These are phyloP conservation scores for Sepiola atlantica DNA, from an alignment of 2,888 invertebrate species.

Conservation along the genomic window DNA sequence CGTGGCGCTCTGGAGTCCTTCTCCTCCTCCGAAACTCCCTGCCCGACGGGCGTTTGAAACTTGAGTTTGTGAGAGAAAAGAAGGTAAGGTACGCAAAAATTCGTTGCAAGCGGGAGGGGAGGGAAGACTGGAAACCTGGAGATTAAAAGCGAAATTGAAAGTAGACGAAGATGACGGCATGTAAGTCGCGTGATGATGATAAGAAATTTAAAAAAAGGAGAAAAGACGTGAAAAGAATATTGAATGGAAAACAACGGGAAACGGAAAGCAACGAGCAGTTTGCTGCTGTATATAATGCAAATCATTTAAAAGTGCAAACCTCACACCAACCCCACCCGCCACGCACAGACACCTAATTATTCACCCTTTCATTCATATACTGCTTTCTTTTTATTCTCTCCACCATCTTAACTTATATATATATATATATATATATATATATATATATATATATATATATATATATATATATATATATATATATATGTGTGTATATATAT, in stretches of 20 bases:
- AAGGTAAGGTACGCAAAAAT: background rate
- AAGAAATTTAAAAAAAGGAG: background rate
- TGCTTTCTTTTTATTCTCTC: too few species aligned
- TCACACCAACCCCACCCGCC: background rate
- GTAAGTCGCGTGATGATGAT: background rate
- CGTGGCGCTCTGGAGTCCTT: background rate
- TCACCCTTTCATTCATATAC: too few species aligned
- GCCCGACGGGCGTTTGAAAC: background rate
- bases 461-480: too few species aligned
- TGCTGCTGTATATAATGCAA: background rate
- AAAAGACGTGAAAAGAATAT: background rate
- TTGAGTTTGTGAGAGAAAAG: background rate
- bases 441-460: too few species aligned
- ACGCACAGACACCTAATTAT: too few species aligned
- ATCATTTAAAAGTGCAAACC: background rate
- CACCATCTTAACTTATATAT: too few species aligned
- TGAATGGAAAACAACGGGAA: background rate
- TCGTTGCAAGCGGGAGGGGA: background rate
- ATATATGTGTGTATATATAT: too few species aligned
- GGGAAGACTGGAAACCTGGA: background rate
- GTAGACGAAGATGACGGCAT: background rate
- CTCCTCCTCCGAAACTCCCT: background rate
- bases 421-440: too few species aligned
- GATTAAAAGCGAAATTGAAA: constrained; percentile 15
- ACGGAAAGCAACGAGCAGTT: background rate